A percentile compares a stretch with the other conserved stretches of the same genome.
Conservation (phyloP, 64 coral and sea anemone species). For the Acropora yongei region DNA sequence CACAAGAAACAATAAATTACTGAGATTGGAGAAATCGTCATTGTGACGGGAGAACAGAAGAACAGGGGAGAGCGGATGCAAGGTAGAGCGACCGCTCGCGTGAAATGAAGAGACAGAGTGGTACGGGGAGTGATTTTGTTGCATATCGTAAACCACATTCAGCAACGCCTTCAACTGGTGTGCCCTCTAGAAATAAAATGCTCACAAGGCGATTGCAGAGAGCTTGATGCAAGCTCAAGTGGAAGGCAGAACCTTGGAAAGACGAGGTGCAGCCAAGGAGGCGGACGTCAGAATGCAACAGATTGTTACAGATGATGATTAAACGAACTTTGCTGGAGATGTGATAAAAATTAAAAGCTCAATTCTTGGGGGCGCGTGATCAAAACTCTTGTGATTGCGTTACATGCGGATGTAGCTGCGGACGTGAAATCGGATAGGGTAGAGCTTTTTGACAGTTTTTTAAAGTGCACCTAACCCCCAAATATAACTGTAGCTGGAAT, state of each 20-base stretch:
- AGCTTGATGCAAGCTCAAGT: slow-evolving; percentile 10
- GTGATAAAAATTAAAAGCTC: neutral
- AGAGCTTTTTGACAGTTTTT: neutral
- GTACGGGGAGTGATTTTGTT: slow-evolving; percentile 65
- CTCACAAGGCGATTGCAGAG: neutral
- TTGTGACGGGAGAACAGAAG: slow-evolving; percentile 68
- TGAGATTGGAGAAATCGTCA: slow-evolving; percentile 67
- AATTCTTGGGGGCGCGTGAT: neutral
- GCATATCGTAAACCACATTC: slow-evolving; percentile 22
- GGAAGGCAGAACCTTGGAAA: slow-evolving; percentile 3
- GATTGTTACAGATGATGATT: slow-evolving; percentile 3
- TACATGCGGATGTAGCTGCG: neutral
- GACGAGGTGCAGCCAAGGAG: neutral
- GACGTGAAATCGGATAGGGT: neutral
- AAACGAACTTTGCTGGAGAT: neutral
- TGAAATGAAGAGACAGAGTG: slow-evolving; percentile 63
- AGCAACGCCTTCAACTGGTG: slow-evolving; percentile 47
- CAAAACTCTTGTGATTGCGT: neutral
- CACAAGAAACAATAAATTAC: slow-evolving; percentile 16
- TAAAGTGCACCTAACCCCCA: too few relatives aligned
- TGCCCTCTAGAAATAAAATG: slow-evolving; percentile 61
- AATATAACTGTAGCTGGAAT: too few relatives aligned
- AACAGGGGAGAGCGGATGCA: slow-evolving; percentile 83
- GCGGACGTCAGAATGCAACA: neutral
- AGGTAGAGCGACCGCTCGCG: slow-evolving; percentile 43